phyloP scores from a whole-genome alignment of 1,140 invertebrate genomes.

The Drosophila ananassae region DNA sequence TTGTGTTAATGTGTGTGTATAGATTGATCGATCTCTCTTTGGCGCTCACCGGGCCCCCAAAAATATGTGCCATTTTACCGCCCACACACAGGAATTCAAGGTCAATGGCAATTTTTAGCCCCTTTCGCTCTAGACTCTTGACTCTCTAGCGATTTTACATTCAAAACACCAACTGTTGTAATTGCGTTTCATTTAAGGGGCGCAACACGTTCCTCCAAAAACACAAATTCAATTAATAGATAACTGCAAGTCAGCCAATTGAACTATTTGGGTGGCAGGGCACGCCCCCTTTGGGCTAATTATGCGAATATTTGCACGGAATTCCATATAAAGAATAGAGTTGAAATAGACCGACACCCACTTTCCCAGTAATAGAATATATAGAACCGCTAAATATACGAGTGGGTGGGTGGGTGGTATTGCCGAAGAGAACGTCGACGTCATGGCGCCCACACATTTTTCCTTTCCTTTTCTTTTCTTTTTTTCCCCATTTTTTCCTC shows the following conservation, averaged over 20 bases:
- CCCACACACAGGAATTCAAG: constrained; percentile 42
- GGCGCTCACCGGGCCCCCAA: constrained; percentile 31
- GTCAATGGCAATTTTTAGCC: constrained; percentile 52
- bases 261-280: not conserved
- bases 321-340: constrained; percentile 23
- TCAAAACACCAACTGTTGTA: constrained; percentile 10
- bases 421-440: constrained; percentile 45
- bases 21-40: constrained; percentile 2
- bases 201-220: constrained; percentile 19
- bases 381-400: not conserved
- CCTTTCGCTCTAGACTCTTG: constrained; percentile 9
- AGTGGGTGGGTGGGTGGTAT: constrained; percentile 1
- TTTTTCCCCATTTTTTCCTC: constrained; percentile 5
- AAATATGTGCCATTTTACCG: constrained; percentile 36
- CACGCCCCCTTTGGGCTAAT: constrained; percentile 22
- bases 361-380: constrained; percentile 22
- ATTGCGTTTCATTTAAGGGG: constrained; percentile 34
- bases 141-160: constrained; percentile 14
- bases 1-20: not conserved
- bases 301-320: constrained; percentile 40
- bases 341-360: constrained; percentile 30
- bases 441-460: constrained; percentile 66
- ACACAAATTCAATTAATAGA: constrained; percentile 21
- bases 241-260: constrained; percentile 22
- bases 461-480: too few relatives aligned